Evolutionary conservation across 2,797 vertebrate genomes (phyloP).

Genomic region (Hirundo rustica): DNA sequence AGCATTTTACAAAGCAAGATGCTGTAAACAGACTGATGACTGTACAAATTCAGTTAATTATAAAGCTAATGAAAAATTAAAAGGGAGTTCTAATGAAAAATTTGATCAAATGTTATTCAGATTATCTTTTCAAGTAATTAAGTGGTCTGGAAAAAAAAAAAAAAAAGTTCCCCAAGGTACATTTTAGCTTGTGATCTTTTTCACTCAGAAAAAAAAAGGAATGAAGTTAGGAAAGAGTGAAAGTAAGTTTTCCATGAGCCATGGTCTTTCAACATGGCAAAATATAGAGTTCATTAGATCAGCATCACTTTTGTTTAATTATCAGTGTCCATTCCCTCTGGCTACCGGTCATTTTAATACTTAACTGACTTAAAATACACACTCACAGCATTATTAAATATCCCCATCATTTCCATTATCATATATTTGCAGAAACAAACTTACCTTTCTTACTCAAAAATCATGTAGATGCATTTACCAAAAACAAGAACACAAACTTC

Average conservation of each 20-base stretch:
- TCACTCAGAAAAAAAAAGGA: conserved; percentile 12
- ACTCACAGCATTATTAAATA: conserved; percentile 63
- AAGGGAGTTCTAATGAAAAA: conserved; percentile 72
- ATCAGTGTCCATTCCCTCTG: conserved; percentile 72
- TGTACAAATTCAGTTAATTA: conserved; percentile 75
- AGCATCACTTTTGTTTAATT: conserved; percentile 69
- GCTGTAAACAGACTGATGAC: conserved; percentile 67
- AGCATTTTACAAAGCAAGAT: conserved; percentile 59
- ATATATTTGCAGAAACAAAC: conserved; percentile 63
- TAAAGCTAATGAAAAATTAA: conserved; percentile 74
- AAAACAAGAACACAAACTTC: conserved; percentile 31
- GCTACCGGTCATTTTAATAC: conserved; percentile 71
- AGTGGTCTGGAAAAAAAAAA: conserved; percentile 36
- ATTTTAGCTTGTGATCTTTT: conserved; percentile 71
- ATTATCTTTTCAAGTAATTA: conserved; percentile 74
- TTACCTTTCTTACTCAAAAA: conserved; percentile 62
- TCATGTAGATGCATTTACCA: conserved; percentile 54
- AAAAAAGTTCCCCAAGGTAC: conserved; percentile 48
- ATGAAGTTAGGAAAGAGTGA: conserved; percentile 54
- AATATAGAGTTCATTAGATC: conserved; percentile 69
- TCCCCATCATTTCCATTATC: conserved; percentile 1
- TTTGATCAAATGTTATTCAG: conserved; percentile 74
- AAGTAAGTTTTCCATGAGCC: conserved; percentile 58
- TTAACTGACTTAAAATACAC: conserved; percentile 62
- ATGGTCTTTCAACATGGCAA: conserved; percentile 53